These are phyloP conservation scores for Rhyacophila brunnea DNA, from an alignment of 1,140 invertebrate genomes.

Conservation along the genomic window DNA sequence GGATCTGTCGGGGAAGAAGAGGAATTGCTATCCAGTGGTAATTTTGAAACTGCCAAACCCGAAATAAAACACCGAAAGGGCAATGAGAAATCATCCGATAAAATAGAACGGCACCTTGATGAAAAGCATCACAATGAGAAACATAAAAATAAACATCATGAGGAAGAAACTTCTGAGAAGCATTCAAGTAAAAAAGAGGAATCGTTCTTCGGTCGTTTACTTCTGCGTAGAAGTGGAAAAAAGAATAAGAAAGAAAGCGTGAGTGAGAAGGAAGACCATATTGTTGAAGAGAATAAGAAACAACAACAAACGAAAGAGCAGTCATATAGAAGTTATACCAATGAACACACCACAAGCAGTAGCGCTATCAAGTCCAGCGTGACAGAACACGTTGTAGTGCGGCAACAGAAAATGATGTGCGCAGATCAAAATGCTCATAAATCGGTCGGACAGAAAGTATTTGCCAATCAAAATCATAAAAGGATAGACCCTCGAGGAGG, in stretches of 20 bases:
- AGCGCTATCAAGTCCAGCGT: constrained; percentile 35
- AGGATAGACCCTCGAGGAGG: constrained; percentile 53
- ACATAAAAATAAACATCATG: constrained; percentile 20
- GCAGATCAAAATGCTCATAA: constrained; percentile 39
- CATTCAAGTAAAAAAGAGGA: constrained; percentile 52
- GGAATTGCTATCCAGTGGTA: constrained; percentile 15
- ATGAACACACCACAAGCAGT: background rate
- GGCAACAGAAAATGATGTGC: constrained; percentile 39
- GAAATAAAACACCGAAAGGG: constrained; percentile 46
- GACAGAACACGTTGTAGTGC: constrained; percentile 19
- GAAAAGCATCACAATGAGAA: constrained; percentile 9
- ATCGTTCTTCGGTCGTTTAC: constrained; percentile 65
- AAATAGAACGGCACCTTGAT: constrained; percentile 7
- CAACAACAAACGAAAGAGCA: constrained; percentile 15
- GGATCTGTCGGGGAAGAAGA: constrained; percentile 29
- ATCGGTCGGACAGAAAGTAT: constrained; percentile 50
- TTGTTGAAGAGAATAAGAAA: constrained; percentile 45
- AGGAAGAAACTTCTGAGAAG: constrained; percentile 33
- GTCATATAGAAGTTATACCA: constrained; percentile 13
- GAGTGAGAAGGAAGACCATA: constrained; percentile 45
- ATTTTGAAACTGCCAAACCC: constrained; percentile 41
- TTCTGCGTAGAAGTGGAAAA: constrained; percentile 63
- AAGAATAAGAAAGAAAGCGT: constrained; percentile 59
- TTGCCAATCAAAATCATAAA: constrained; percentile 53
- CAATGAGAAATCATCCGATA: constrained; percentile 45